These are phyloP conservation scores for Teleopsis dalmanni DNA, from an alignment of 1,140 invertebrate species.

Conservation along the genomic window DNA sequence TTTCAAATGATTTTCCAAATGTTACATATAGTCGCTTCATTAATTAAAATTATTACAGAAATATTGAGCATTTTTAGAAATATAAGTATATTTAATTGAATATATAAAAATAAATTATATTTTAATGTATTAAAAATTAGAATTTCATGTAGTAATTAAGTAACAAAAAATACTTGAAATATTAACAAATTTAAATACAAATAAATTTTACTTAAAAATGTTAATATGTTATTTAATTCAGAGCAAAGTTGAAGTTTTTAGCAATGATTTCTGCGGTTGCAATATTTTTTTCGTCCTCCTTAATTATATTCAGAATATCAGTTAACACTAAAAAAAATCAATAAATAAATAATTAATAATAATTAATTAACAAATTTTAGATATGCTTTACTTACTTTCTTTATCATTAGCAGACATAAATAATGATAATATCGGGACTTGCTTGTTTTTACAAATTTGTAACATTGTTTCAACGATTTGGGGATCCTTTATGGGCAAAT, in stretches of 20 bases:
- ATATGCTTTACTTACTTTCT: constrained; percentile 18
- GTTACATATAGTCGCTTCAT: too few species aligned
- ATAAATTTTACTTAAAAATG: too few species aligned
- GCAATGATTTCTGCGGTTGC: not conserved
- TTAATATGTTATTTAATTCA: too few species aligned
- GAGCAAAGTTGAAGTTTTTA: constrained; percentile 14
- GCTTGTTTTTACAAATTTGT: constrained; percentile 31
- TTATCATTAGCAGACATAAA: constrained; percentile 34
- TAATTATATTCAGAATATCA: constrained; percentile 18
- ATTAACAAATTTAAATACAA: too few species aligned
- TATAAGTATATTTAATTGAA: too few species aligned
- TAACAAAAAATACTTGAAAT: too few species aligned
- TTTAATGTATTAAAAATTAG: too few species aligned
- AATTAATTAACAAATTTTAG: not conserved
- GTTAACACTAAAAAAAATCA: constrained; percentile 18
- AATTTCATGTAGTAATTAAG: too few species aligned
- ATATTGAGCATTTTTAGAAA: too few species aligned
- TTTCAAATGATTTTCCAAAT: too few species aligned
- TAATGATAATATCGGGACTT: constrained; percentile 30
- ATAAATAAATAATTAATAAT: not conserved
- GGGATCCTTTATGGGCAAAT: constrained; percentile 31
- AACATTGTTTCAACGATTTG: constrained; percentile 21
- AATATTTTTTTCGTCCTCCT: not conserved
- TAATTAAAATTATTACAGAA: too few species aligned
- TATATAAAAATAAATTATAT: too few species aligned